Percentiles rank a stretch among this genome's conserved stretches.
Conservation (phyloP, 2,797 vertebrate genomes). For the Mormyrus proboscirostris region DNA sequence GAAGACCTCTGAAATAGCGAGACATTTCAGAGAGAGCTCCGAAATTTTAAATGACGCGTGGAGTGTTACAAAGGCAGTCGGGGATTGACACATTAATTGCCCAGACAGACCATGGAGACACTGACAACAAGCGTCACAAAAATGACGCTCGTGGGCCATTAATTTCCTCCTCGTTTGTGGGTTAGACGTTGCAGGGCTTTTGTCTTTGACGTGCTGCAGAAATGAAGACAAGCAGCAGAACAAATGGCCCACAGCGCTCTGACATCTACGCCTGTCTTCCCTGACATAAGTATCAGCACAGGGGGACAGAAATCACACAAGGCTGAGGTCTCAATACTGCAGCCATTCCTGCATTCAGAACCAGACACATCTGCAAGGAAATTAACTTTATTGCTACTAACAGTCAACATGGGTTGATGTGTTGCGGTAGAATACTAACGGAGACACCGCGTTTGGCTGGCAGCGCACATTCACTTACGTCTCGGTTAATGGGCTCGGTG, state of each 20-base stretch:
- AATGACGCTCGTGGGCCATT: conserved; percentile 9
- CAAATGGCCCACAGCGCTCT: conserved; percentile 9
- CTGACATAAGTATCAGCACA: conserved; percentile 2
- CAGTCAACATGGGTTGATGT: neutral
- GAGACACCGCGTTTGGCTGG: neutral
- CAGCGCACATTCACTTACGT: neutral
- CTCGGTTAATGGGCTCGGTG: neutral
- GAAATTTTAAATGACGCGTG: neutral
- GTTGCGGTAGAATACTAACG: neutral
- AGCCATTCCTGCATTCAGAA: neutral
- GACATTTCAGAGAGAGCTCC: neutral
- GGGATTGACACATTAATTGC: conserved; percentile 21
- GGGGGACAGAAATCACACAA: neutral
- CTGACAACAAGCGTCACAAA: neutral
- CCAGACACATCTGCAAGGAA: neutral
- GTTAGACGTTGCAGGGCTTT: neutral
- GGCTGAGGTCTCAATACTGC: neutral
- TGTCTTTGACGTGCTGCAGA: conserved; percentile 14
- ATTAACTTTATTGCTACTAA: neutral
- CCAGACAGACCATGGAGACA: neutral
- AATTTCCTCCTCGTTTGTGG: conserved; percentile 12
- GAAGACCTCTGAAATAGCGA: neutral
- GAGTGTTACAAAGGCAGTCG: neutral
- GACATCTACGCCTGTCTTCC: conserved; percentile 11
- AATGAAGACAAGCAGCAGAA: conserved; percentile 8